Conservation (phyloP, 35 echinoderm and acorn worm species). For the Anneissia japonica region DNA sequence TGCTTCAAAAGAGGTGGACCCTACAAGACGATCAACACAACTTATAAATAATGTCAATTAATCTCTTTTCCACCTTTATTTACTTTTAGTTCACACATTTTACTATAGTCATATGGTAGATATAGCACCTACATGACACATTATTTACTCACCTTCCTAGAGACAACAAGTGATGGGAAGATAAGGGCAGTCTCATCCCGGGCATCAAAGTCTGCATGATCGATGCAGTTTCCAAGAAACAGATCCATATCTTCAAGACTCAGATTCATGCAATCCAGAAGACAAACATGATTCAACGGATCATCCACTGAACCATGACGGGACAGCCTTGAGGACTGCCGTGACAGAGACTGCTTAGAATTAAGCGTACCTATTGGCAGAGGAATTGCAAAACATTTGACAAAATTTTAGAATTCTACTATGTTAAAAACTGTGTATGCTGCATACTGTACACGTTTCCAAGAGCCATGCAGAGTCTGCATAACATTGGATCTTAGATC, state of each 20-base stretch:
- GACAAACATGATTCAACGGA: constrained; percentile 54
- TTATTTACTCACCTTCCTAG: constrained; percentile 58
- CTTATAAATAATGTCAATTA: no score
- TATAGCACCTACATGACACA: no score
- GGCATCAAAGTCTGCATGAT: constrained; percentile 66
- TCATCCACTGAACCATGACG: neutral
- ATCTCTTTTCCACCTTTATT: no score
- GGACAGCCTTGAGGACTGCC: neutral
- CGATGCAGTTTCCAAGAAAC: constrained; percentile 61
- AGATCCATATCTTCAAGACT: constrained; percentile 94
- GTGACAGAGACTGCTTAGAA: neutral
- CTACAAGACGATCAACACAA: no score
- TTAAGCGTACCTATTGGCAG: neutral
- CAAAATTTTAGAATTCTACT: neutral
- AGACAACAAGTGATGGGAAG: constrained; percentile 84
- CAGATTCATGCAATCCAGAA: constrained; percentile 85
- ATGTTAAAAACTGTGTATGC: neutral
- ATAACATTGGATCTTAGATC: neutral
- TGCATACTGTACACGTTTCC: neutral
- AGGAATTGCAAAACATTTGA: no score
- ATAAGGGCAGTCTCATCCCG: constrained; percentile 66
- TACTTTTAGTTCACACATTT: no score
- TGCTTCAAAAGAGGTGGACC: constrained; percentile 75
- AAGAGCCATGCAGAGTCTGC: neutral
- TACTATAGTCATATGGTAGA: no score